Base-by-base conservation (phyloP, 1,140 invertebrate species). In the Eupristina koningsbergeri region DNA sequence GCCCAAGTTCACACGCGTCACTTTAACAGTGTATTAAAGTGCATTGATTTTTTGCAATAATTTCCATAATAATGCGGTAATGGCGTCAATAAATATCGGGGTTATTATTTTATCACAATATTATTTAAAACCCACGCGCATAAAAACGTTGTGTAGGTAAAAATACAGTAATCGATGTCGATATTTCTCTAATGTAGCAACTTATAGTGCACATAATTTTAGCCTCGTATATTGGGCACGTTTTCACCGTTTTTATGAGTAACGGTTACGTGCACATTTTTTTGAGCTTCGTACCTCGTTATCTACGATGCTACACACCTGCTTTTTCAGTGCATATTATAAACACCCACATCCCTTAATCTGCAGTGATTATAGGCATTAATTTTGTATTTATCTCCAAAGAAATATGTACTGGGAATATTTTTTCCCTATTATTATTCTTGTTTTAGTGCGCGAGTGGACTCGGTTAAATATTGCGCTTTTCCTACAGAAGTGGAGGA, bases 171-270 rank as follows among this genome's bases (percentile, higher is more conserved):
- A 71, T 71, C 67, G 67, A 71, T 41, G 36, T 41, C 67, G 36
- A 71, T 41, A 36, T 67, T 67, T 67, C 64, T 67, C 64, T 67
- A 67, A 67, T 67, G 36, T 19, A 19, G 13, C 64, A 67, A 34
- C 34, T 67, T 67, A 71, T 11, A 31, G 13, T 26, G 47, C 36
- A 50, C 76, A 29, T 78, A 41, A 78, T 63, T 41, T 76, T 78
- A 39, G 19, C 53, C 64, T 19, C 7, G 58, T 58, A 78, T 36
- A 78, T 78, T 64, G 76, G 74, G 47, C 73, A n/a, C 73, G 50
- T 76, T 76, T 75, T 75, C 29, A 75, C 15, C 45, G 73, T 50
- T 50, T 76, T 61, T 76, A 76, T 39, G 74, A 76, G 74, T 76
- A 50, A 75, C 73, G 73, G 73, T 50, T 47, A 75, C 45, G 73